Evolutionary conservation across 2,888 invertebrate species (phyloP), one percentile per base, ranked within the genome.

Genomic region (Hydrotaea cyrtoneurina): DNA sequence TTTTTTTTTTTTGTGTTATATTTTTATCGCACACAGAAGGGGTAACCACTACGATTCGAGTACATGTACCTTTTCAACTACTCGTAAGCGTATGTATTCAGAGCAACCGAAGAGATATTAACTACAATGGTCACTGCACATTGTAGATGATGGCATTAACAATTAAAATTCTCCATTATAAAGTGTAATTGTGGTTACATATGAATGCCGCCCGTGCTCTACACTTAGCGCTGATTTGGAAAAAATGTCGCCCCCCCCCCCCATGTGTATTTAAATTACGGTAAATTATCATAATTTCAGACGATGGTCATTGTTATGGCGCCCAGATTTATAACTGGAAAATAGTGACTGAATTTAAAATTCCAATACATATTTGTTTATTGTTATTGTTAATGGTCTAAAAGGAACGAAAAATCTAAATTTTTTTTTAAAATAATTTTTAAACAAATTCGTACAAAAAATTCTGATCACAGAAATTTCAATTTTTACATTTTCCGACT

Each of bases 181-280:
- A 77, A 83, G 83, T 83, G 73, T 83, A 83, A 83, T 83, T 83
- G 80, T 83, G 83, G 80, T 80, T 83, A 80, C 77, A 77, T 73
- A 50, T 50, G 43, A 43, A 43, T 43, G 43, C 43, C 13, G 3
- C 31, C 4, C 50, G 15, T 7, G 1, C 15, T 50, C 15, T 50
- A 50, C n/a, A 50, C n/a, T 50, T 50, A 50, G 2, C n/a, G 0
- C 50, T 13, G 13, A 3, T 50, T 4, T 50, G 50, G 50, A n/a
- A n/a, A n/a, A n/a, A n/a, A n/a, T n/a, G n/a, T n/a, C n/a, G n/a
- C n/a, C n/a, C n/a, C n/a, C n/a, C n/a, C n/a, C n/a, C 13, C 13
- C 50, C 13, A 3, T 50, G 8, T 50, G 43, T 2, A 5, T 36
- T 3, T 5, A 36, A 36, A 36, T 5, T 36, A 36, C 36, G 4